phyloP scores from a whole-genome alignment of 2,113 vertebrate genomes.

The Macquaria ambigua region DNA sequence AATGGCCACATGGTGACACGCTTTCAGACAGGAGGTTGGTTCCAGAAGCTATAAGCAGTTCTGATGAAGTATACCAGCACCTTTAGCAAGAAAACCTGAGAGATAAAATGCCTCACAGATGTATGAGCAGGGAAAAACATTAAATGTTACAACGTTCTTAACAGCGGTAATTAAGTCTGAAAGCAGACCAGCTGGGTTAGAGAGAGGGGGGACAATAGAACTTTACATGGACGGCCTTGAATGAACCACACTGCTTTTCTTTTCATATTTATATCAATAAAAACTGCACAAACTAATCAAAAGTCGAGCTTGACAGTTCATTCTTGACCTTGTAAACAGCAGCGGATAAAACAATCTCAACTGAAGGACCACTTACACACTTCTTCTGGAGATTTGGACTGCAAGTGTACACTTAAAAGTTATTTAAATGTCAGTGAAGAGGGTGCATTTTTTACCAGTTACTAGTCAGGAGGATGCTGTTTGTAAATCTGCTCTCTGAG shows the following conservation, averaged over 20 bases:
- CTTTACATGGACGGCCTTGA: not conserved
- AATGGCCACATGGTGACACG: no score
- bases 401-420: not conserved
- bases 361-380: not conserved
- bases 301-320: not conserved
- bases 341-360: not conserved
- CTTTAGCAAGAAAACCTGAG: not conserved
- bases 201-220: not conserved
- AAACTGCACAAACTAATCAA: not conserved
- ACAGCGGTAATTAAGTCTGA: not conserved
- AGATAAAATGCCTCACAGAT: not conserved
- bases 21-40: no score
- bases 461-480: not conserved
- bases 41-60: not conserved
- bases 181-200: no score
- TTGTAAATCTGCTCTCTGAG: conserved; percentile 21
- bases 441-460: not conserved
- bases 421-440: not conserved
- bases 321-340: not conserved
- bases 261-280: not conserved
- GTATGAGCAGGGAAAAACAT: not conserved
- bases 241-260: not conserved
- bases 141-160: no score
- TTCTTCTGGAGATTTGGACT: not conserved
- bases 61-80: not conserved